These are phyloP conservation scores for Caenorhabditis afra DNA, from an alignment of 2,888 invertebrate species.

Conservation along the genomic window DNA sequence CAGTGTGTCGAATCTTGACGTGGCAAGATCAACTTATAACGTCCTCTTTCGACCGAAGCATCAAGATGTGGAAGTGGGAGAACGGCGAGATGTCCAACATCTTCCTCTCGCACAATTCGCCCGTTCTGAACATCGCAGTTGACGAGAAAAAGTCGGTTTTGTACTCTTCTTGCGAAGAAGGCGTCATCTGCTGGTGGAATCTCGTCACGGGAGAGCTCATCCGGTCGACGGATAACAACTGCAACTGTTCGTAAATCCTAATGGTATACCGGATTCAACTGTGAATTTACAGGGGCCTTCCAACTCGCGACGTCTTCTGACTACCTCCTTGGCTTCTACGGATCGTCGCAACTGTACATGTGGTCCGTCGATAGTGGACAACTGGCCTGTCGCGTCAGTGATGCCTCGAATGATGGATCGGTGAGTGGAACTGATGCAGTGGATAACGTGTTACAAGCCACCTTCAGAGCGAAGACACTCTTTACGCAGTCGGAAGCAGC, in stretches of 20 bases:
- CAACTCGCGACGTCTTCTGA: conserved; percentile 49
- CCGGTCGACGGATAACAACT: conserved; percentile 51
- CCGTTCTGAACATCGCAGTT: conserved; percentile 56
- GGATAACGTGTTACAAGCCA: not conserved
- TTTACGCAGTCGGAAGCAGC: conserved; percentile 56
- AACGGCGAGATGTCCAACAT: conserved; percentile 62
- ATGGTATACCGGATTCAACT: not conserved
- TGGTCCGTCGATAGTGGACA: conserved; percentile 54
- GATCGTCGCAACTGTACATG: conserved; percentile 49
- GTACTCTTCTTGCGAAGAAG: conserved; percentile 73
- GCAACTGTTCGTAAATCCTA: conserved; percentile 13
- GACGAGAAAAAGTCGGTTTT: conserved; percentile 41
- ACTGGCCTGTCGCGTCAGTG: conserved; percentile 37
- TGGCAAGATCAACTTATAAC: conserved; percentile 50
- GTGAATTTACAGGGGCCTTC: conserved; percentile 39
- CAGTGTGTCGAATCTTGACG: conserved; percentile 57
- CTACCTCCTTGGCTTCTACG: conserved; percentile 59
- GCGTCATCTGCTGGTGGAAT: conserved; percentile 77
- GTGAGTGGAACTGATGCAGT: not conserved
- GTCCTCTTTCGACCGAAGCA: conserved; percentile 55
- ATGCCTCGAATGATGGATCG: conserved; percentile 46
- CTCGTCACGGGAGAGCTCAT: conserved; percentile 62
- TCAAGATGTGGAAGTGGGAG: conserved; percentile 68
- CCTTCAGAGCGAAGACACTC: conserved; percentile 37
- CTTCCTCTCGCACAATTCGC: conserved; percentile 72